Conservation (phyloP, 2,113 vertebrate genomes). For the Malaclemys terrapin region DNA sequence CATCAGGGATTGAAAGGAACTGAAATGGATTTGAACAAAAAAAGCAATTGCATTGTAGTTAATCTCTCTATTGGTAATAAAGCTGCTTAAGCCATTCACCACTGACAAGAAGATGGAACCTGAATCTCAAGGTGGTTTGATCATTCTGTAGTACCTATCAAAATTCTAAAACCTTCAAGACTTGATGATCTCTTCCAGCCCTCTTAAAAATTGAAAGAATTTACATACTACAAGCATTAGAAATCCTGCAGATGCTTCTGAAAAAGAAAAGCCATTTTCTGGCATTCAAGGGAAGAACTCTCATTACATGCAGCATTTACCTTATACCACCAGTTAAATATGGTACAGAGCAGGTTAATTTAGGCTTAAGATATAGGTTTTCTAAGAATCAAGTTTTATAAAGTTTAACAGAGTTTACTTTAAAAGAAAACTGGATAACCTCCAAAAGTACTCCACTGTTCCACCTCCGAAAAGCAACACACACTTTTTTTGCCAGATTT, state of each 20-base stretch:
- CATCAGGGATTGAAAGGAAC: not conserved
- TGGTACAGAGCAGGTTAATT: not conserved
- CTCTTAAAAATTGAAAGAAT: constrained; percentile 11
- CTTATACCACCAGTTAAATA: not conserved
- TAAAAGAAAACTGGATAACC: not conserved
- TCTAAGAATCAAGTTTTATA: not conserved
- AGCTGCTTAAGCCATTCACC: not conserved
- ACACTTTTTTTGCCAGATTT: not conserved
- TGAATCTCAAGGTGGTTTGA: not conserved
- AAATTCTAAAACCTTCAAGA: not conserved
- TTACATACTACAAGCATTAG: not conserved
- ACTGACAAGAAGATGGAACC: not conserved
- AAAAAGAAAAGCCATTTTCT: not conserved
- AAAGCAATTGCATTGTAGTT: not conserved
- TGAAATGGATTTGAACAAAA: not conserved
- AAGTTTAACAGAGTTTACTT: not conserved
- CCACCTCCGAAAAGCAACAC: not conserved
- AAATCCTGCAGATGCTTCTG: not conserved
- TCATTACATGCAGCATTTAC: not conserved
- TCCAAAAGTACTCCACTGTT: not conserved
- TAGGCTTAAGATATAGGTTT: not conserved
- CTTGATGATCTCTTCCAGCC: not conserved
- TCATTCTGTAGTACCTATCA: not conserved
- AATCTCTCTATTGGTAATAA: not conserved
- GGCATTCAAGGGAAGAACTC: not conserved